A percentile compares a stretch with the other conserved stretches of the same genome.
Conservation (phyloP, 1,140 invertebrate species). For the Pectinophora gossypiella region DNA sequence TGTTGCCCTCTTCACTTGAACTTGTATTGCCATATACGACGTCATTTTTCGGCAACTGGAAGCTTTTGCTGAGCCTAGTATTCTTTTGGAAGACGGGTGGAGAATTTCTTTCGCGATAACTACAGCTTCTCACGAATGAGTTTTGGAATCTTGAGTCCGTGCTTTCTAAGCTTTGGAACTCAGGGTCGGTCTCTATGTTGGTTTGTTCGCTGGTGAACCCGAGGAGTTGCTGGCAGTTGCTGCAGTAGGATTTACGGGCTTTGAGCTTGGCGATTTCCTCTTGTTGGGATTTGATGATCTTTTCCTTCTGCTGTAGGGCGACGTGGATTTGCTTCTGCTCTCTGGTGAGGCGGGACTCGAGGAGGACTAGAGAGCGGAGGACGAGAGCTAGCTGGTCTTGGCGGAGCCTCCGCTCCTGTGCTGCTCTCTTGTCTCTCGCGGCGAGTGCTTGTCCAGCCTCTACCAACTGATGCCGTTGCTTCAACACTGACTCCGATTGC, state of each 20-base stretch:
- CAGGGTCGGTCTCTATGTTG: slow-evolving; percentile 73
- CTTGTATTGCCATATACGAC: slow-evolving; percentile 67
- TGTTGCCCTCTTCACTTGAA: slow-evolving; percentile 71
- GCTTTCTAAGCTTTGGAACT: slow-evolving; percentile 76
- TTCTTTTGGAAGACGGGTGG: slow-evolving; percentile 73
- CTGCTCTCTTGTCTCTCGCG: slow-evolving; percentile 76
- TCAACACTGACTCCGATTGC: slow-evolving; percentile 76
- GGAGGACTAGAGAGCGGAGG: slow-evolving; percentile 80
- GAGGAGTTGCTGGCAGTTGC: slow-evolving; percentile 76
- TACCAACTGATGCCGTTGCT: slow-evolving; percentile 75
- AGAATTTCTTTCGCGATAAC: slow-evolving; percentile 76
- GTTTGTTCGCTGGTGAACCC: slow-evolving; percentile 74
- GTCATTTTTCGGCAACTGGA: slow-evolving; percentile 72
- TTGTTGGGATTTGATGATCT: slow-evolving; percentile 81
- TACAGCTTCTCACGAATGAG: slow-evolving; percentile 72
- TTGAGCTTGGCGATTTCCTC: slow-evolving; percentile 80
- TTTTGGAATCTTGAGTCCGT: slow-evolving; percentile 76
- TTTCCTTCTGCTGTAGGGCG: slow-evolving; percentile 82
- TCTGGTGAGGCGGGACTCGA: slow-evolving; percentile 83
- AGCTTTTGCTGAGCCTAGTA: slow-evolving; percentile 72
- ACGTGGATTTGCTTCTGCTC: slow-evolving; percentile 84
- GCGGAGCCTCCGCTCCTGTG: slow-evolving; percentile 77
- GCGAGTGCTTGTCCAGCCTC: slow-evolving; percentile 79
- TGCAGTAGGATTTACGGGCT: slow-evolving; percentile 74
- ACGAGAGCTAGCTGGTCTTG: slow-evolving; percentile 82